These are phyloP conservation scores for Agonopterix subpropinquella DNA, from an alignment of 2,888 invertebrate species.

Conservation along the genomic window DNA sequence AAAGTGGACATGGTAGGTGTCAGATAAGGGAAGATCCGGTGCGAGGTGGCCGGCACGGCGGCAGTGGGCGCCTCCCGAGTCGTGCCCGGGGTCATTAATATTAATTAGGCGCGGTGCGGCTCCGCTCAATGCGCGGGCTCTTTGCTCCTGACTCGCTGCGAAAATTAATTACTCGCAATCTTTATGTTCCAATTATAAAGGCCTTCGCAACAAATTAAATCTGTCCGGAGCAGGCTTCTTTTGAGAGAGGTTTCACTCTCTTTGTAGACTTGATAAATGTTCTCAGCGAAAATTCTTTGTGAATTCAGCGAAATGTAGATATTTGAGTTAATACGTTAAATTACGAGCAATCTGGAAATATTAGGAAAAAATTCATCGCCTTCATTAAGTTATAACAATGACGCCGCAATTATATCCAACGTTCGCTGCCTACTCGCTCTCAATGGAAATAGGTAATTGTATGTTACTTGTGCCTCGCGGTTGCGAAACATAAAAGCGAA, in stretches of 20 bases:
- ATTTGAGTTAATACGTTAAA: constrained; percentile 60
- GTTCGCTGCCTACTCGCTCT: constrained; percentile 32
- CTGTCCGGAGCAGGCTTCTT: constrained; percentile 73
- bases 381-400: constrained; percentile 42
- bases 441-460: constrained; percentile 59
- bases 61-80: constrained; percentile 50
- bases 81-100: constrained; percentile 69
- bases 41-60: constrained; percentile 8
- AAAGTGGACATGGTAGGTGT: constrained; percentile 28
- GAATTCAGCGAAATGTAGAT: constrained; percentile 62
- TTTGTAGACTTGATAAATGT: constrained; percentile 75
- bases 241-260: constrained; percentile 74
- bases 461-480: constrained; percentile 49
- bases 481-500: constrained; percentile 56
- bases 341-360: constrained; percentile 47
- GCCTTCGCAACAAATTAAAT: constrained; percentile 77
- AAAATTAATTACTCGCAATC: constrained; percentile 77
- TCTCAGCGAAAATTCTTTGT: constrained; percentile 62
- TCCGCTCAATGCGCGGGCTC: constrained; percentile 59
- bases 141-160: constrained; percentile 74
- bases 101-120: constrained; percentile 66
- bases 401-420: constrained; percentile 39
- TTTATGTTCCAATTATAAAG: constrained; percentile 77
- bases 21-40: constrained; percentile 37
- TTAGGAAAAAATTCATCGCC: constrained; percentile 38